These are phyloP conservation scores for Crocodylus rhombifer DNA, from an alignment of 2,797 vertebrate species.

Conservation along the genomic window DNA sequence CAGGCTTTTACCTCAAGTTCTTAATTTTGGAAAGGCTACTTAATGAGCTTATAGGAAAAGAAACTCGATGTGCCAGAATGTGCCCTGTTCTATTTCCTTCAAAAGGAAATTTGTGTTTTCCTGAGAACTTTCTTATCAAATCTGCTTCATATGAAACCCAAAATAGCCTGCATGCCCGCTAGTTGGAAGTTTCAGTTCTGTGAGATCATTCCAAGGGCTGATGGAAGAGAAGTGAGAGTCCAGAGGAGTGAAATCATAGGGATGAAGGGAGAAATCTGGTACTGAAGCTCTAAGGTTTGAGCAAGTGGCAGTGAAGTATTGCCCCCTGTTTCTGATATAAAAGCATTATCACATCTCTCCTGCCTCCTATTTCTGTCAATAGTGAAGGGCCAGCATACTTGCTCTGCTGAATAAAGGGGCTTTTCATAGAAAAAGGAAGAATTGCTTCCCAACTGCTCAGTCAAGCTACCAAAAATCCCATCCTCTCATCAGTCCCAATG, in stretches of 20 bases:
- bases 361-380: not conserved
- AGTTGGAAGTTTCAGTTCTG: not conserved
- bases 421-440: not conserved
- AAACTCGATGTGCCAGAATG: constrained; percentile 60
- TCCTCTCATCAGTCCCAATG: not conserved
- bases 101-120: constrained; percentile 75
- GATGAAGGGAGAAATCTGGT: not conserved
- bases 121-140: constrained; percentile 77
- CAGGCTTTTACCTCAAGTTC: constrained; percentile 12
- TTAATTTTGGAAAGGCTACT: constrained; percentile 70
- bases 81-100: constrained; percentile 49
- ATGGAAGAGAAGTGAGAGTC: not conserved
- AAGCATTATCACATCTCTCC: not conserved
- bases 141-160: constrained; percentile 47
- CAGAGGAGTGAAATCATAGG: not conserved
- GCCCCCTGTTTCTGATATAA: not conserved
- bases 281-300: not conserved
- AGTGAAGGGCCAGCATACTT: not conserved
- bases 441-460: no score
- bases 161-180: constrained; percentile 57
- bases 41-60: constrained; percentile 54
- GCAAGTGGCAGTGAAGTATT: not conserved
- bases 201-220: not conserved
- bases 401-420: not conserved
- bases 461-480: not conserved